phyloP scores from a whole-genome alignment of 2,113 vertebrate genomes.

The Circaetus gallicus region DNA sequence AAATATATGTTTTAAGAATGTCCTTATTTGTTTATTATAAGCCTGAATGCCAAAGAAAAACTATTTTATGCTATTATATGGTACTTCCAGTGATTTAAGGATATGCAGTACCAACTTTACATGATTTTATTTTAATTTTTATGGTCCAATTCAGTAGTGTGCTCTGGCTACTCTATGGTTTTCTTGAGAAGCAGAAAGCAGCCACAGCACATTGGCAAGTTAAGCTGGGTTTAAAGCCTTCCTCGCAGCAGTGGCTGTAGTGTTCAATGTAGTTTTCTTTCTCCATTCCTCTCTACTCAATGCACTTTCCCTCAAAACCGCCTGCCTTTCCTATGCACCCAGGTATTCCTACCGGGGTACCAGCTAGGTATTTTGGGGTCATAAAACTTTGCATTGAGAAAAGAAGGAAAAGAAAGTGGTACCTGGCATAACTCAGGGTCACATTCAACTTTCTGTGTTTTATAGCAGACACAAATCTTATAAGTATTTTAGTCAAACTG shows the following conservation, averaged over 20 bases:
- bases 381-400: background rate
- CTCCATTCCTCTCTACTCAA: background rate
- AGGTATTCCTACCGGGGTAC: background rate
- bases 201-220: background rate
- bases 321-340: background rate
- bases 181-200: background rate
- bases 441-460: background rate
- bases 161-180: background rate
- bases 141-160: background rate
- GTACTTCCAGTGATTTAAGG: background rate
- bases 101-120: background rate
- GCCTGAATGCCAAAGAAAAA: background rate
- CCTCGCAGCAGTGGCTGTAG: background rate
- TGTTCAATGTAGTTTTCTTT: background rate
- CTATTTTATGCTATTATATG: background rate
- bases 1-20: background rate
- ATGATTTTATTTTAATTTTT: background rate
- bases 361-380: background rate
- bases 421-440: background rate
- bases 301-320: fast-evolving
- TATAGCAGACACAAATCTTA: background rate
- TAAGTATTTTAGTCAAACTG: background rate
- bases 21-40: background rate
- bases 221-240: background rate
- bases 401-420: background rate